phyloP scores from a whole-genome alignment of 2,113 vertebrate species.

The Merops nubicus region DNA sequence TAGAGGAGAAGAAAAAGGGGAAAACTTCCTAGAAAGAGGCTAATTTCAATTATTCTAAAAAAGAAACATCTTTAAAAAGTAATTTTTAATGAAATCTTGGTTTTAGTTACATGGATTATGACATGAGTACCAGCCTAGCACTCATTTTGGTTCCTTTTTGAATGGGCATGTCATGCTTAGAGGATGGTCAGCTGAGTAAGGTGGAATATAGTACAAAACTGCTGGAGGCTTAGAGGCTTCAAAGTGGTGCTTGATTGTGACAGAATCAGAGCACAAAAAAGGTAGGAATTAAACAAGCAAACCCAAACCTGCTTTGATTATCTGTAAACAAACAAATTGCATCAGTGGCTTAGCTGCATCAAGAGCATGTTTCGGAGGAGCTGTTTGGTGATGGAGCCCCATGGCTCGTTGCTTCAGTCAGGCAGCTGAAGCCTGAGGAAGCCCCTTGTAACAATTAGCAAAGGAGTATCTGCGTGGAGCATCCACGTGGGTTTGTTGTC shows the following conservation, averaged over 20 bases:
- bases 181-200: background rate
- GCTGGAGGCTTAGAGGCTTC: background rate
- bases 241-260: background rate
- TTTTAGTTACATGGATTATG: background rate
- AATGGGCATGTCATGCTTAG: background rate
- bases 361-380: background rate
- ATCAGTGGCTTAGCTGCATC: background rate
- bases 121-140: accelerated
- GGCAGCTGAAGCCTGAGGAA: constrained; percentile 10
- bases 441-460: background rate
- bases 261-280: background rate
- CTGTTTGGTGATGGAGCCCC: background rate
- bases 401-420: background rate
- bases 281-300: background rate
- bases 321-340: background rate
- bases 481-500: background rate
- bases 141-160: background rate
- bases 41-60: background rate
- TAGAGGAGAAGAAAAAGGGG: background rate
- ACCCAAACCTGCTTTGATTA: background rate
- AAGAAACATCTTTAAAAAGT: background rate
- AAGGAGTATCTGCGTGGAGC: background rate
- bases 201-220: background rate
- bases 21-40: background rate
- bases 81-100: background rate